phyloP scores from a whole-genome alignment of 1,140 invertebrate species.

The Colletes latitarsis region DNA sequence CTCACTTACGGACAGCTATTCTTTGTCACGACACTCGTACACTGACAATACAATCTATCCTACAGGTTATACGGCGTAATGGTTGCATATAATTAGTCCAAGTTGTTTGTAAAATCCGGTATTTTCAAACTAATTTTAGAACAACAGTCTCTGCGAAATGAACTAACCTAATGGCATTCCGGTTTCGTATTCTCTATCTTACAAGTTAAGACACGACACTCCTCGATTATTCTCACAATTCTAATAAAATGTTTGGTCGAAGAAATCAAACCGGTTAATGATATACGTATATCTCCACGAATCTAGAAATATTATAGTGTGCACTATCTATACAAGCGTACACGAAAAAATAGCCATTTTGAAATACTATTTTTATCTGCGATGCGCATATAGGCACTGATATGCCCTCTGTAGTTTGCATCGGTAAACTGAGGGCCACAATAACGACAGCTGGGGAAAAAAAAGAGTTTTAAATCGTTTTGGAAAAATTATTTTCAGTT shows the following conservation, averaged over 20 bases:
- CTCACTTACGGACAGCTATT: neutral
- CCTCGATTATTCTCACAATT: neutral
- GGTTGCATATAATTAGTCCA: neutral
- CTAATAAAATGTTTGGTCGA: neutral
- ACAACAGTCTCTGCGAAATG: neutral
- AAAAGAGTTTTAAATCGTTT: no score
- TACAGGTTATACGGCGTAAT: neutral
- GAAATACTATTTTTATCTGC: no score
- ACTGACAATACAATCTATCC: neutral
- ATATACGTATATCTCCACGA: neutral
- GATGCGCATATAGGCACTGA: no score
- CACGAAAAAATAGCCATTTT: no score
- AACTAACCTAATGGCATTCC: slow-evolving; percentile 9
- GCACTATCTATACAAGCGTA: neutral
- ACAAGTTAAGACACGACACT: neutral
- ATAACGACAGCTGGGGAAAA: no score
- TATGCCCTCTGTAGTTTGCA: no score
- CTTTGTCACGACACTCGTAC: neutral
- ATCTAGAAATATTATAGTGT: neutral
- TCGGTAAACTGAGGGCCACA: no score
- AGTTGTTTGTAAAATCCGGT: neutral
- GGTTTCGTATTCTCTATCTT: neutral
- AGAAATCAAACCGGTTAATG: slow-evolving; percentile 22
- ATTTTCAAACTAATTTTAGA: neutral
- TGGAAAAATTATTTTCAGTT: no score